These are phyloP conservation scores for Neostethus bicornis DNA, from an alignment of 2,797 vertebrate genomes.

Conservation along the genomic window DNA sequence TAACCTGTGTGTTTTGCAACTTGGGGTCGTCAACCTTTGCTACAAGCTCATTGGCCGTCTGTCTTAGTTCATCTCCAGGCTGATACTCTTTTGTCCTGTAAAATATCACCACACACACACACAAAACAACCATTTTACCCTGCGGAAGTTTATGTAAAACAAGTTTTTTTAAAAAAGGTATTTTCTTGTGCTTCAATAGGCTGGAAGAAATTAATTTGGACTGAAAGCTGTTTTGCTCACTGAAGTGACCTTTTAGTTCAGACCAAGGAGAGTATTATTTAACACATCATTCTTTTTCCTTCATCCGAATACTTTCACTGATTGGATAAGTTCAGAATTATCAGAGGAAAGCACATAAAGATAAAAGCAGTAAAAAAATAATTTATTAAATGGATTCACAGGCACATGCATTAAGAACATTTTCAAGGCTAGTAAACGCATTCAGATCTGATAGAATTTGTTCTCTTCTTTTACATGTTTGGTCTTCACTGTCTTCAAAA, in stretches of 20 bases:
- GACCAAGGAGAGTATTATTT: conserved; percentile 3
- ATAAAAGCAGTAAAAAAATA: conserved; percentile 4
- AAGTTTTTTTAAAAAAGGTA: not conserved
- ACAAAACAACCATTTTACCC: not conserved
- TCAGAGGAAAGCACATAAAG: not conserved
- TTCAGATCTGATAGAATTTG: conserved; percentile 2
- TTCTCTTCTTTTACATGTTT: not conserved
- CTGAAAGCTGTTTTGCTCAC: conserved; percentile 7
- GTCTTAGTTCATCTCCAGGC: conserved; percentile 89
- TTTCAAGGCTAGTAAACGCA: conserved; percentile 18
- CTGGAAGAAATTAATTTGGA: conserved; percentile 2
- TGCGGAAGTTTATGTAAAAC: not conserved
- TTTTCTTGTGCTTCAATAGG: conserved; percentile 1
- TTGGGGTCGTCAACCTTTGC: conserved; percentile 96
- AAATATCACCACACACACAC: conserved; percentile 20
- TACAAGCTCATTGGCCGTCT: conserved; percentile 91
- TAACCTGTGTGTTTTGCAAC: conserved; percentile 93
- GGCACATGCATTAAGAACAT: conserved; percentile 8
- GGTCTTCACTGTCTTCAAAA: conserved; percentile 6
- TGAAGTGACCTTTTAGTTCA: conserved; percentile 10
- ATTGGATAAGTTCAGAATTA: not conserved
- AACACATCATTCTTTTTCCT: conserved; percentile 5
- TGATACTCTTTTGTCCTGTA: conserved; percentile 92
- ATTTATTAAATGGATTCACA: conserved; percentile 6
- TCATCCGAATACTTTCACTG: conserved; percentile 1